Percentiles rank a stretch among this genome's conserved stretches.
Evolutionary conservation across 2,113 vertebrate genomes (phyloP).

Genomic region (Urocitellus parryii): DNA sequence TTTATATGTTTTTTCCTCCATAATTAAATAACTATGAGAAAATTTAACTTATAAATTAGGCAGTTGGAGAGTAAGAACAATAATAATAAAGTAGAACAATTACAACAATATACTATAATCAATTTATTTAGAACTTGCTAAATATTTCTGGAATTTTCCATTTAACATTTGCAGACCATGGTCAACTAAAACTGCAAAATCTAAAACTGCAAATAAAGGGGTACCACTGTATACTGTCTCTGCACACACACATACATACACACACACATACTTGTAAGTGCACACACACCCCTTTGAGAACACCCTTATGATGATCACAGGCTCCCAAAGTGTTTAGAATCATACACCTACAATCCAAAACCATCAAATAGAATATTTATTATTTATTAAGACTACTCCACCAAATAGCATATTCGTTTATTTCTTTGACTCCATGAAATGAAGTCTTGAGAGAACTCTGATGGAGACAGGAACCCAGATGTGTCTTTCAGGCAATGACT

Average conservation of each 20-base stretch:
- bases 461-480: background rate
- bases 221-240: background rate
- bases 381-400: background rate
- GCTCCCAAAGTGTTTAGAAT: background rate
- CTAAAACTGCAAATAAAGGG: background rate
- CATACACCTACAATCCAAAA: background rate
- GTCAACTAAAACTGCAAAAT: background rate
- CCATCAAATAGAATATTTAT: background rate
- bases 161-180: background rate
- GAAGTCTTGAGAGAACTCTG: background rate
- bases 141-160: background rate
- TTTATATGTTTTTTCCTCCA: too few species aligned
- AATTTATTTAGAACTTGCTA: background rate
- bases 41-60: background rate
- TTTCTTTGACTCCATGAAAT: background rate
- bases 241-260: background rate
- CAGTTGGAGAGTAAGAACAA: background rate
- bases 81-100: background rate
- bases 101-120: background rate
- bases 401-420: background rate
- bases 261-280: background rate
- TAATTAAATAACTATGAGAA: background rate
- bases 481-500: constrained; percentile 39
- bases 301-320: background rate
- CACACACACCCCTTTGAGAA: background rate